Evolutionary conservation across 23 tunicate genomes (phyloP).

Genomic region (Botrylloides violaceus): DNA sequence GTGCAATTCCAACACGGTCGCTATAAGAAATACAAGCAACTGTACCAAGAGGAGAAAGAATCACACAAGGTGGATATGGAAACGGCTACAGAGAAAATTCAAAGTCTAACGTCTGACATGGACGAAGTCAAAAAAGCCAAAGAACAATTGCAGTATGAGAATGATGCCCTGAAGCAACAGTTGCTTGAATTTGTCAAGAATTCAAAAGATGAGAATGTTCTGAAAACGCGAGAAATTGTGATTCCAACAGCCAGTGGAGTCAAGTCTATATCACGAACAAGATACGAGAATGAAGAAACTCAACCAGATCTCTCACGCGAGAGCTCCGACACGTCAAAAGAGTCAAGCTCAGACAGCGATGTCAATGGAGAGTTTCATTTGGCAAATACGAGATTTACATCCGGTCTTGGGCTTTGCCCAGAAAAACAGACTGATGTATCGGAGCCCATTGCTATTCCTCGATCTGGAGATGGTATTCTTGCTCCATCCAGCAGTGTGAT

Average conservation of each 20-base stretch:
- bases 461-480: neutral
- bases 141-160: neutral
- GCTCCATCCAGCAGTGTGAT: constrained; percentile 27
- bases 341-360: constrained; percentile 23
- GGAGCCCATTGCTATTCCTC: constrained; percentile 19
- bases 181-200: constrained; percentile 46
- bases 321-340: neutral
- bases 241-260: neutral
- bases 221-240: constrained; percentile 14
- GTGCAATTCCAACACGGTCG: constrained; percentile 29
- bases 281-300: constrained; percentile 3
- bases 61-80: constrained; percentile 29
- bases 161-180: constrained; percentile 58
- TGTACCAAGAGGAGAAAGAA: constrained; percentile 24
- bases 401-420: constrained; percentile 13
- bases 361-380: constrained; percentile 11
- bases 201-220: constrained; percentile 34
- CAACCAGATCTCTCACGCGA: neutral
- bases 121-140: neutral
- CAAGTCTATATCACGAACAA: neutral
- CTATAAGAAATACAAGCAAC: constrained; percentile 62
- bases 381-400: constrained; percentile 1
- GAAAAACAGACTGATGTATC: constrained; percentile 38
- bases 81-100: constrained; percentile 8
- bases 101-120: neutral